A percentile compares a stretch with the other conserved stretches of the same genome.
phyloP scores from a whole-genome alignment of 1,140 invertebrate genomes.

The Kradibia gibbosae region DNA sequence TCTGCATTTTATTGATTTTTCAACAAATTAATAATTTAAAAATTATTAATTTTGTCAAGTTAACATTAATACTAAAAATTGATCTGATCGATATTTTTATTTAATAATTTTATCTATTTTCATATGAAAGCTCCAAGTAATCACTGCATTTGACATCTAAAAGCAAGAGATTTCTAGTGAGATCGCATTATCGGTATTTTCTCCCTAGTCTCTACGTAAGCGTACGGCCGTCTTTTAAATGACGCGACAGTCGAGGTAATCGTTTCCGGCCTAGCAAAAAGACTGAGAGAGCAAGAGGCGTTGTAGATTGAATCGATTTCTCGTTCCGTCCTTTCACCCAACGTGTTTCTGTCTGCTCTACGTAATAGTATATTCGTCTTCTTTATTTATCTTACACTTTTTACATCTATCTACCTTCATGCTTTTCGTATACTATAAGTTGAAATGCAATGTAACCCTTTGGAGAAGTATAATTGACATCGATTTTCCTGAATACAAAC shows the following conservation, averaged over 20 bases:
- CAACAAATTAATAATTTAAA: too few species aligned
- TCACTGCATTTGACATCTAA: background rate
- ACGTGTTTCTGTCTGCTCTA: background rate
- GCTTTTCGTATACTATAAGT: background rate
- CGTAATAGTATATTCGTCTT: background rate
- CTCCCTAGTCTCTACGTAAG: constrained; percentile 30
- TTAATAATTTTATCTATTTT: too few species aligned
- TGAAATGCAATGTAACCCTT: background rate
- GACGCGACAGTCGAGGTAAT: constrained; percentile 52
- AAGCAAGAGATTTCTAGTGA: background rate
- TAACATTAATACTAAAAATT: too few species aligned
- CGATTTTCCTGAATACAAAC: constrained; percentile 3
- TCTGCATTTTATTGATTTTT: too few species aligned
- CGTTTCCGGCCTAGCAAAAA: constrained; percentile 28
- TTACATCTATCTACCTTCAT: background rate
- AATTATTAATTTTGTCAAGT: too few species aligned
- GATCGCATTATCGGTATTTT: constrained; percentile 22
- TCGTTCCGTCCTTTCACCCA: background rate
- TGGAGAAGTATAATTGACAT: constrained; percentile 4
- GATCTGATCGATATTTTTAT: background rate
- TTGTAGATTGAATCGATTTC: constrained; percentile 39
- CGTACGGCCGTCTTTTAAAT: constrained; percentile 60
- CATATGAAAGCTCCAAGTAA: background rate
- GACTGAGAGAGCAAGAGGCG: background rate
- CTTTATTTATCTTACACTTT: background rate